A percentile compares a stretch with the other conserved stretches of the same genome.
Evolutionary conservation across 2,113 vertebrate species (phyloP).

Genomic region (Apeltes quadracus): DNA sequence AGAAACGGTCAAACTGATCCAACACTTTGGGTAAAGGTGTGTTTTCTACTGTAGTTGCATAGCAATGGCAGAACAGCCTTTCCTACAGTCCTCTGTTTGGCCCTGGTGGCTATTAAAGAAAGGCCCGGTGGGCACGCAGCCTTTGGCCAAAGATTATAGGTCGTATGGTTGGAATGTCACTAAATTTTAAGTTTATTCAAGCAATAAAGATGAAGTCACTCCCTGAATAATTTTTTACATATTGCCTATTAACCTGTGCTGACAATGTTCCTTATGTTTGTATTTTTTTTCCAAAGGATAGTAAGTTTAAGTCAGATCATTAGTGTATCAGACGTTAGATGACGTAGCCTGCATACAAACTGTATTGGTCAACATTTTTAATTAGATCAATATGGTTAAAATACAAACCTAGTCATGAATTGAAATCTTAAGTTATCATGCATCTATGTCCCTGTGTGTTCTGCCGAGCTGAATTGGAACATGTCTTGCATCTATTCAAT

Average conservation of each 20-base stretch:
- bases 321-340: slow-evolving; percentile 31
- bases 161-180: slow-evolving; percentile 34
- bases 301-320: slow-evolving; percentile 21
- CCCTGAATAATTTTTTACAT: slow-evolving; percentile 40
- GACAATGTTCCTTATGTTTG: slow-evolving; percentile 21
- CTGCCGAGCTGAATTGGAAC: background rate
- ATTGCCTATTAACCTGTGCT: slow-evolving; percentile 47
- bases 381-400: slow-evolving; percentile 28
- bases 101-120: slow-evolving; percentile 28
- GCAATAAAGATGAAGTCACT: slow-evolving; percentile 75
- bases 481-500: background rate
- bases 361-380: slow-evolving; percentile 24
- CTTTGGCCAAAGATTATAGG: slow-evolving; percentile 57
- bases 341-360: slow-evolving; percentile 17
- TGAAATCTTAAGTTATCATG: slow-evolving; percentile 4
- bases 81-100: slow-evolving; percentile 22
- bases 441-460: slow-evolving; percentile 1
- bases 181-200: slow-evolving; percentile 63
- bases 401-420: background rate
- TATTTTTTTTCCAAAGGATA: slow-evolving; percentile 20
- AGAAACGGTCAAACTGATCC: slow-evolving; percentile 15
- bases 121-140: slow-evolving; percentile 47
- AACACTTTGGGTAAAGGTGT: slow-evolving; percentile 28
- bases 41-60: slow-evolving; percentile 32
- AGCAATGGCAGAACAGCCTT: slow-evolving; percentile 29